Evolutionary conservation across 2,113 vertebrate genomes (phyloP).

Genomic region (Ochotona curzoniae): DNA sequence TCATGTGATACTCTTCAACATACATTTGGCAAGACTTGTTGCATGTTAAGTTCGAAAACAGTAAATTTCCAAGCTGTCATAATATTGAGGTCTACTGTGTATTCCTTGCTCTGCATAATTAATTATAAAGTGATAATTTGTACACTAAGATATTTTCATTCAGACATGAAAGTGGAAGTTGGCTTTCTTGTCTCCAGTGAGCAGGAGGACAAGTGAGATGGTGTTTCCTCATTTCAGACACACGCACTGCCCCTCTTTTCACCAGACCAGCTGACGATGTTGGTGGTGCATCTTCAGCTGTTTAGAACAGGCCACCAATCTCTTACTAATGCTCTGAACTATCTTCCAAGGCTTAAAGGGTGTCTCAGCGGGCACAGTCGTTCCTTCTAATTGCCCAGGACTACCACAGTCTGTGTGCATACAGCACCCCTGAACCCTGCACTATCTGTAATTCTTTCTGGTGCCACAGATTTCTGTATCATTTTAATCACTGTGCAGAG

Average conservation of each 20-base stretch:
- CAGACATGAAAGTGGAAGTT: constrained; percentile 79
- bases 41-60: constrained; percentile 83
- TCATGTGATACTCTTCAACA: constrained; percentile 67
- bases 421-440: background rate
- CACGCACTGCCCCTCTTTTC: background rate
- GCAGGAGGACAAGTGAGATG: background rate
- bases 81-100: constrained; percentile 84
- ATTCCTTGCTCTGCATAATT: constrained; percentile 88
- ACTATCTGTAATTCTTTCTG: background rate
- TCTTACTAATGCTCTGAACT: background rate
- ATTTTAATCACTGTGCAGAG: background rate
- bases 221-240: accelerated
- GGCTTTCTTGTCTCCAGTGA: constrained; percentile 79
- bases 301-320: background rate
- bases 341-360: background rate
- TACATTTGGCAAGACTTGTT: constrained; percentile 80
- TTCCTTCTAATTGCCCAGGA: background rate
- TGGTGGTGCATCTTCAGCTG: too few relatives aligned
- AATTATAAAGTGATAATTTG: constrained; percentile 90
- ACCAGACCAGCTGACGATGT: background rate
- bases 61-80: constrained; percentile 86
- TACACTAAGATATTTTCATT: constrained; percentile 86
- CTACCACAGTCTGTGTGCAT: background rate
- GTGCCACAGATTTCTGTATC: background rate
- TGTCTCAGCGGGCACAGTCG: background rate